Evolutionary conservation across 2,113 vertebrate genomes (phyloP), one percentile per base, ranked within the genome.

Genomic region (Erythrocercus mccallii): DNA sequence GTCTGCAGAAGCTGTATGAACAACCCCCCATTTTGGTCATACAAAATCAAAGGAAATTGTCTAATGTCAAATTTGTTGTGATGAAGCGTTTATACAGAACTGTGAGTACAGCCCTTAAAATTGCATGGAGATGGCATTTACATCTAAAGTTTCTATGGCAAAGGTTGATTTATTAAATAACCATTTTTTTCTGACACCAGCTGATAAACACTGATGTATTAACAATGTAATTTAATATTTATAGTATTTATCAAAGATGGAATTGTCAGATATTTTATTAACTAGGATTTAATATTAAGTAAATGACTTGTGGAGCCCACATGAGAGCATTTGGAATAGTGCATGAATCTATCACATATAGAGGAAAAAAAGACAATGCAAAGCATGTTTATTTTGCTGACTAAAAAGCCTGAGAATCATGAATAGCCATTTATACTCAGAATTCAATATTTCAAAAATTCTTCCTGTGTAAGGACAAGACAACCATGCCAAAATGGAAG

Each of bases 181-280:
- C 44, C 30, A 5, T 31, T 95, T 66, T 96, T 81, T 60, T 82
- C 47, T 90, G 58, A 82, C 58, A 90, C 21, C 37, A 92, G 23
- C 15, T 85, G 79, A 83, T 83, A 92, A 94, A 95, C 40, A 84
- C 9, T 76, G 62, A 69, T 54, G 12, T 72, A 61, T 90, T 82
- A 82, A 62, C 61, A 6, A 73, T 7, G 17, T 94, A 68, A 90
- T 92, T 80, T 90, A 94, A 72, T 96, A 92, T 92, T 92, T 85
- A 81, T 87, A 23, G 37, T 80, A 81, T 94, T 96, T 83, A 13
- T 84, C 89, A 86, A 86, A 95, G 61, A 65, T 90, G 95, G 62
- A 92, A 87, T 89, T 83, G 37, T 85, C 88, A 79, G 78, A 35
- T 28, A 69, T 91, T 92, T 92, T 86, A 85, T 92, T 88, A 94